Percentiles rank a stretch among this genome's conserved stretches.
Evolutionary conservation across 2,888 invertebrate species (phyloP).

Genomic region (Ormyrus labotus): DNA sequence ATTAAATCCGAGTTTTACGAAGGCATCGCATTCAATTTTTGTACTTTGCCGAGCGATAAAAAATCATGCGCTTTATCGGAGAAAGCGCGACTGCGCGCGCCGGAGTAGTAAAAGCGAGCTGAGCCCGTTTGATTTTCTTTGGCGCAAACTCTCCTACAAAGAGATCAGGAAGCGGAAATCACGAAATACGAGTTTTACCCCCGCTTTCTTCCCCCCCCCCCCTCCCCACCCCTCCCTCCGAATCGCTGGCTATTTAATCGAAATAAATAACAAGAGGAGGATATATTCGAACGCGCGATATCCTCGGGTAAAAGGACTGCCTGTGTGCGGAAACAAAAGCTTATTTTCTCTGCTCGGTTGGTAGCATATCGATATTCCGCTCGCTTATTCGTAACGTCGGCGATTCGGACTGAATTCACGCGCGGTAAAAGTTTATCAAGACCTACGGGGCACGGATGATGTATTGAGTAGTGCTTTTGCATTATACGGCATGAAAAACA

Average conservation of each 20-base stretch:
- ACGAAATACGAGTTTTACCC: no score
- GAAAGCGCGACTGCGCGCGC: neutral
- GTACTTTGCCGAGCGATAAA: neutral
- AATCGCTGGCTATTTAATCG: constrained; percentile 29
- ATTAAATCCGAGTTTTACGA: constrained; percentile 37
- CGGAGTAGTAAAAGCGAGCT: constrained; percentile 3
- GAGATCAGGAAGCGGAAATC: neutral
- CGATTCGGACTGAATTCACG: neutral
- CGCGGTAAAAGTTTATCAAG: constrained; percentile 43
- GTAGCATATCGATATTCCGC: constrained; percentile 29
- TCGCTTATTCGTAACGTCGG: neutral
- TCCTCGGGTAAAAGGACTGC: constrained; percentile 12
- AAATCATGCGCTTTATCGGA: neutral
- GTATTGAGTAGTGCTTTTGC: constrained; percentile 7
- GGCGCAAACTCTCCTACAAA: no score
- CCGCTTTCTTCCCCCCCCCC: no score
- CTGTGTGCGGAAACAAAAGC: constrained; percentile 19
- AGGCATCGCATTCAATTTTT: neutral
- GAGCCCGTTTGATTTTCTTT: neutral
- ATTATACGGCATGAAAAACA: neutral
- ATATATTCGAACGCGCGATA: neutral
- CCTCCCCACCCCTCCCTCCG: no score
- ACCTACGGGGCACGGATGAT: constrained; percentile 12
- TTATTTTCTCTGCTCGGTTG: constrained; percentile 12
- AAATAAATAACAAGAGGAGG: constrained; percentile 32